Percentiles rank a stretch among this genome's conserved stretches.
Conservation (phyloP, 1,140 invertebrate species). For the Centruroides sculpturatus region DNA sequence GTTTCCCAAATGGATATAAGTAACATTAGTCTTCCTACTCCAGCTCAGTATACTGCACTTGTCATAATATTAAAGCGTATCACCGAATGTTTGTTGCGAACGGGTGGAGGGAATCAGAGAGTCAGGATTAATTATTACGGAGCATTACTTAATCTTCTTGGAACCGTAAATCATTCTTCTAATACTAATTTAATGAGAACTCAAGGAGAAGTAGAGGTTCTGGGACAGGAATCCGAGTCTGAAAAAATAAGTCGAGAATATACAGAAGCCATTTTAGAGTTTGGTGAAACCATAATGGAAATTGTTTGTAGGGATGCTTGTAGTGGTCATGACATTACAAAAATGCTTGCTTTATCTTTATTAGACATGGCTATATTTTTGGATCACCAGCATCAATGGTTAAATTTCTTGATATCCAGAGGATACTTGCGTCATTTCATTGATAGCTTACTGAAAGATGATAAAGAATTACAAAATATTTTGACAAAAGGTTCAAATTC, state of each 20-base stretch:
- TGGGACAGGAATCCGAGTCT: conserved; percentile 27
- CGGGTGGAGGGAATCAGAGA: conserved; percentile 50
- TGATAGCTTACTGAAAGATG: conserved; percentile 57
- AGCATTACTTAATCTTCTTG: conserved; percentile 45
- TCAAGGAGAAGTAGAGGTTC: conserved; percentile 13
- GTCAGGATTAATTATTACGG: conserved; percentile 71
- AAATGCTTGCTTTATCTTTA: conserved; percentile 69
- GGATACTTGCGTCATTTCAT: conserved; percentile 74
- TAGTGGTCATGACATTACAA: conserved; percentile 71
- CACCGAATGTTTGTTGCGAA: conserved; percentile 36
- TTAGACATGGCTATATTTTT: conserved; percentile 61
- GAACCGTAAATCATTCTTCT: conserved; percentile 33
- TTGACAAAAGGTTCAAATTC: conserved; percentile 51
- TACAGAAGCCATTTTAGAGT: conserved; percentile 45
- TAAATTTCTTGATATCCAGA: conserved; percentile 52
- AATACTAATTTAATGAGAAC: no score
- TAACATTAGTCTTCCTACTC: no score
- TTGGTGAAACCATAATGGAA: conserved; percentile 65
- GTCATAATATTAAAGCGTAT: conserved; percentile 36
- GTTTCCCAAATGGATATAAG: no score
- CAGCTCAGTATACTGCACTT: conserved; percentile 28
- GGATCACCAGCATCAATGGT: conserved; percentile 54
- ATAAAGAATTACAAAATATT: conserved; percentile 49
- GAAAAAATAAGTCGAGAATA: conserved; percentile 32
- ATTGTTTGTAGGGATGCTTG: conserved; percentile 71